Base-by-base conservation (phyloP, 2,113 vertebrate species). In the Recurvirostra avosetta region DNA sequence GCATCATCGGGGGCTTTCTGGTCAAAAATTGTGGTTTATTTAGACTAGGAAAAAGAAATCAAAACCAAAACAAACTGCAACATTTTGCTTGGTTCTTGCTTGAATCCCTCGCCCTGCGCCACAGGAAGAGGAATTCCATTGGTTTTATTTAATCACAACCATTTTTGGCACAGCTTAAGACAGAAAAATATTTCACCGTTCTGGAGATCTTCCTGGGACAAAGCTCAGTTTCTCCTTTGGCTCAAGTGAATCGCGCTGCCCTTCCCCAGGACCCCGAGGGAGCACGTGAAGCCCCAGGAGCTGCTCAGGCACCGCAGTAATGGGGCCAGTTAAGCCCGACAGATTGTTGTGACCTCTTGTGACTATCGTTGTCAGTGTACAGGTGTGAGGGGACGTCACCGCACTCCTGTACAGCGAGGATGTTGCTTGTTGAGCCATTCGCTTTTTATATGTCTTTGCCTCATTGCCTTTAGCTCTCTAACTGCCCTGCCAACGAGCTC, bases 361-460 rank as follows among this genome's bases (percentile, higher is more conserved):
- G 73, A 16, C 25, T n/a, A 4, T 40, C 2, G 5, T 56, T 63
- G 87, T 58, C 65, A 41, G 74, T 59, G 84, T 86, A 63, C 81
- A 93, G 95, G 81, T 43, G 63, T 32, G 65, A 88, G 90, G 76
- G 66, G 41, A 29, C 53, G 32, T n/a, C 20, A 13, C 92, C 45
- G 2, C 8, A 2, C 90, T 86, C 93, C 85, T 43, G 27, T 52
- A 20, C 30, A 74, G 49, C 43, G 32, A 43, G 61, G 80, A 38
- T 61, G 55, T 43, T 90, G 47, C 91, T 58, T 45, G 75, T 30
- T 63, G 75, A 88, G 68, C 78, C 85, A 10, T 65, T 83, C 72
- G 80, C 45, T 72, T 79, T 88, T 92, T 61, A 59, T 78, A 52
- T 86, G 72, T 62, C 68, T 78, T 34, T 92, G 94, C 96, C 88